A percentile compares a stretch with the other conserved stretches of the same genome.
Evolutionary conservation across 1,140 invertebrate genomes (phyloP).

Genomic region (Hycleus phaleratus): DNA sequence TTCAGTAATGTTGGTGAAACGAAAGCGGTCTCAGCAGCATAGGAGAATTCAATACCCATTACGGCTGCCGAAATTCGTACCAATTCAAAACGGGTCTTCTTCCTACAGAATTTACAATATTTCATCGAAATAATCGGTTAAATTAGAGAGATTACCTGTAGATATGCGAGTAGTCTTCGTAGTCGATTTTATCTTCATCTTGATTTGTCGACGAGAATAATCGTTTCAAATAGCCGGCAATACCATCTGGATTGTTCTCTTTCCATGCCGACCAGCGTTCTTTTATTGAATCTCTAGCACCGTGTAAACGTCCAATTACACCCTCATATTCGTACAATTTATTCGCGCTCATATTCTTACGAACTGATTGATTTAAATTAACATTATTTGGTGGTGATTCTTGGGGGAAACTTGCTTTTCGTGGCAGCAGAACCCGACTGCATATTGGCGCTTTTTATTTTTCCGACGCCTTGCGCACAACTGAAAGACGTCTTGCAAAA

Average conservation of each 20-base stretch:
- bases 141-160: conserved; percentile 53
- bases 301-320: conserved; percentile 60
- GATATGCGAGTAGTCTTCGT: conserved; percentile 63
- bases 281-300: conserved; percentile 50
- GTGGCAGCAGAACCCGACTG: too few species aligned
- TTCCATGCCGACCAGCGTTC: conserved; percentile 53
- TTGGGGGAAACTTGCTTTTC: too few species aligned
- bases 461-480: too few species aligned
- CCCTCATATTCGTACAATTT: conserved; percentile 75
- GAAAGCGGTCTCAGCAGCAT: conserved; percentile 94
- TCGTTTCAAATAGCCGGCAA: conserved; percentile 22
- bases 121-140: background rate
- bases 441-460: too few species aligned
- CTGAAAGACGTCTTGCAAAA: too few species aligned
- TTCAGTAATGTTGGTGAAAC: conserved; percentile 90
- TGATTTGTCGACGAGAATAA: background rate
- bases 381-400: too few species aligned
- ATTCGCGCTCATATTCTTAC: conserved; percentile 46
- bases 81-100: conserved; percentile 74
- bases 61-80: conserved; percentile 86
- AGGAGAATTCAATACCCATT: conserved; percentile 96
- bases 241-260: conserved; percentile 47
- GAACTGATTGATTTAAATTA: too few species aligned
- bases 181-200: conserved; percentile 19
- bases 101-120: conserved; percentile 43